Conservation (phyloP, 2,888 invertebrate species). For the Drosophila meridionalis region DNA sequence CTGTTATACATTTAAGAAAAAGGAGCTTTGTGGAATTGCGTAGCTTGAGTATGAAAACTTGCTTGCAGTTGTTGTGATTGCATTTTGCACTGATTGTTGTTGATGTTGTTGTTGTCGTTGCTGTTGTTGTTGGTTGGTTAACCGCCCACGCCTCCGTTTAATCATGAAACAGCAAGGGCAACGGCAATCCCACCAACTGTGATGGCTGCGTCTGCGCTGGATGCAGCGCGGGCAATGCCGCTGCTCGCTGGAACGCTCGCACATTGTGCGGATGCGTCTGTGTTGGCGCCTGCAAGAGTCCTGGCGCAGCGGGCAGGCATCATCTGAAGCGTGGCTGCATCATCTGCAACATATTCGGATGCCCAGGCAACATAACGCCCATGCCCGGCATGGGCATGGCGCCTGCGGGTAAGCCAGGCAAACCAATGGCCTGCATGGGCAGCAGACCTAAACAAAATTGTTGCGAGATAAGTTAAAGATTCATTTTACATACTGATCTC, state of each 20-base stretch:
- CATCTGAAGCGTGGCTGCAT: conserved; percentile 96
- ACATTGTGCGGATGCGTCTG: conserved; percentile 81
- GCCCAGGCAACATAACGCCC: conserved; percentile 86
- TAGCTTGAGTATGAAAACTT: conserved; percentile 72
- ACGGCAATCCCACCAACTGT: conserved; percentile 80
- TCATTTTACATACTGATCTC: neutral
- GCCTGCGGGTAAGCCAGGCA: conserved; percentile 78
- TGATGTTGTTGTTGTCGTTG: conserved; percentile 26
- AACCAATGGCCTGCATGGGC: conserved; percentile 83
- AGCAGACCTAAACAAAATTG: conserved; percentile 74
- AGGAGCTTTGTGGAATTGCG: conserved; percentile 69
- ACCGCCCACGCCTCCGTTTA: conserved; percentile 35
- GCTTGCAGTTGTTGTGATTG: conserved; percentile 60
- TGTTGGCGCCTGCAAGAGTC: conserved; percentile 82
- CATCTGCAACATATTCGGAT: conserved; percentile 86
- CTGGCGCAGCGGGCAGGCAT: conserved; percentile 87
- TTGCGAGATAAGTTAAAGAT: neutral
- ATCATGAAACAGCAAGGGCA: conserved; percentile 83
- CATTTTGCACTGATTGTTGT: conserved; percentile 41
- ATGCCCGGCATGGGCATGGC: conserved; percentile 84
- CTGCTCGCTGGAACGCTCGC: conserved; percentile 75
- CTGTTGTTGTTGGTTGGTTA: conserved; percentile 7
- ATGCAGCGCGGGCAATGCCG: conserved; percentile 67
- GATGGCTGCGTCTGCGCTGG: conserved; percentile 77
- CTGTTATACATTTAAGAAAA: conserved; percentile 76